Conservation (phyloP, 2,797 vertebrate species). For the Melanotaenia nigrans region DNA sequence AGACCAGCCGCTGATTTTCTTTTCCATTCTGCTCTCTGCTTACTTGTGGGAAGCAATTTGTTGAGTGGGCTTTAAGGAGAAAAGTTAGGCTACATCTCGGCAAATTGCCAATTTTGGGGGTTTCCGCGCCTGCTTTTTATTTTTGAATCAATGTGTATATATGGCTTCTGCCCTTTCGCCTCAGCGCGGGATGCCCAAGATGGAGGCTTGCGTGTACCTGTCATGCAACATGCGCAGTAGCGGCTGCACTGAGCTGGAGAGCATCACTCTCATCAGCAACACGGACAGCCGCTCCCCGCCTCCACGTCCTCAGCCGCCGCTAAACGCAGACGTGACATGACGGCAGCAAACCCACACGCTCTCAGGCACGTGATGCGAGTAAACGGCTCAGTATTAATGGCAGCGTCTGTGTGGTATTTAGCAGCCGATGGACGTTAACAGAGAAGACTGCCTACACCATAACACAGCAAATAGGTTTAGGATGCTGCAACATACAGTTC, state of each 20-base stretch:
- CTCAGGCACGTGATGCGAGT: slow-evolving; percentile 26
- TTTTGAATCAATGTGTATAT: slow-evolving; percentile 39
- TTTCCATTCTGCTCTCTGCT: slow-evolving; percentile 62
- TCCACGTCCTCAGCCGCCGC: slow-evolving; percentile 17
- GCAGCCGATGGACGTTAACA: slow-evolving; percentile 27
- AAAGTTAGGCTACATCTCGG: slow-evolving; percentile 73
- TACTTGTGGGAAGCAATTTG: slow-evolving; percentile 11
- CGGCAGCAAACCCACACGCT: slow-evolving; percentile 6
- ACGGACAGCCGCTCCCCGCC: slow-evolving; percentile 64
- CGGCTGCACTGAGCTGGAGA: slow-evolving; percentile 61
- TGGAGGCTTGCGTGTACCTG: slow-evolving; percentile 83
- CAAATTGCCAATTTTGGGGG: slow-evolving; percentile 60
- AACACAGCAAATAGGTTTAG: background rate
- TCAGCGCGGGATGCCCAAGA: slow-evolving; percentile 82
- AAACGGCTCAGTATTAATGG: slow-evolving; percentile 47
- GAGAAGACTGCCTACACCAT: background rate
- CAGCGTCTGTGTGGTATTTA: slow-evolving; percentile 20
- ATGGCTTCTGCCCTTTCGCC: slow-evolving; percentile 76
- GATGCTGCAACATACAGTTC: background rate
- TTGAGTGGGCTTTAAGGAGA: background rate
- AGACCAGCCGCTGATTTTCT: slow-evolving; percentile 58
- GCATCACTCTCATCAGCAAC: slow-evolving; percentile 69
- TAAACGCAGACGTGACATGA: slow-evolving; percentile 41
- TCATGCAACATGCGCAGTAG: slow-evolving; percentile 85
- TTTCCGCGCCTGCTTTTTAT: slow-evolving; percentile 41